phyloP scores from a whole-genome alignment of 2,797 vertebrate genomes.

The Numenius phaeopus region DNA sequence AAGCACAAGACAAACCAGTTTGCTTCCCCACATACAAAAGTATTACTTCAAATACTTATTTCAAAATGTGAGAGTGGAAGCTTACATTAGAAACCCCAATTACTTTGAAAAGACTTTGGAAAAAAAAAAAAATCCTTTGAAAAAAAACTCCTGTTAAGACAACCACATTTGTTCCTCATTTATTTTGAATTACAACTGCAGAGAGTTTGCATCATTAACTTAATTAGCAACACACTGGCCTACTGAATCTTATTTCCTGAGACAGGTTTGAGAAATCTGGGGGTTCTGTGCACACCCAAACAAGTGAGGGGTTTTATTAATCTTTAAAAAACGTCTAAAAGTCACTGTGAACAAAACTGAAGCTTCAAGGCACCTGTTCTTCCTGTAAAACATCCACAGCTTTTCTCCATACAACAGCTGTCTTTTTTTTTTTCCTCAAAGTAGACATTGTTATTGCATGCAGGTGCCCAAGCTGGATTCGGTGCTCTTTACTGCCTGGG shows the following conservation, averaged over 20 bases:
- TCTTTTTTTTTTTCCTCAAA: not conserved
- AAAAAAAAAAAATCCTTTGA: not conserved
- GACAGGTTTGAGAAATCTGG: not conserved
- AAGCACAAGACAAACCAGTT: not conserved
- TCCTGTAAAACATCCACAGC: not conserved
- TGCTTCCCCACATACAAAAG: not conserved
- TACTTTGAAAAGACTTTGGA: not conserved
- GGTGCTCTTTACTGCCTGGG: not conserved
- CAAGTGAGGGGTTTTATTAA: not conserved
- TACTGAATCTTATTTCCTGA: not conserved
- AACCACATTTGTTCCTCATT: not conserved
- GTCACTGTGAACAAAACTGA: not conserved
- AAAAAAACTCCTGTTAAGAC: not conserved
- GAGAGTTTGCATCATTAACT: not conserved
- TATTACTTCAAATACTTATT: not conserved
- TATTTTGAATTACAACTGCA: not conserved
- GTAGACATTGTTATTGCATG: rapidly evolving
- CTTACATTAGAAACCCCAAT: not conserved
- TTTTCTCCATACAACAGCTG: too few relatives aligned
- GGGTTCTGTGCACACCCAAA: not conserved
- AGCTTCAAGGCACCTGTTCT: not conserved
- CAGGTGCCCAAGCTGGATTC: not conserved
- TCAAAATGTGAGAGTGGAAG: not conserved
- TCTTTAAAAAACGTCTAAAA: not conserved
- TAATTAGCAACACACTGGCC: not conserved